Conservation (phyloP, 1,140 invertebrate genomes). For the Tigriopus japonicus region DNA sequence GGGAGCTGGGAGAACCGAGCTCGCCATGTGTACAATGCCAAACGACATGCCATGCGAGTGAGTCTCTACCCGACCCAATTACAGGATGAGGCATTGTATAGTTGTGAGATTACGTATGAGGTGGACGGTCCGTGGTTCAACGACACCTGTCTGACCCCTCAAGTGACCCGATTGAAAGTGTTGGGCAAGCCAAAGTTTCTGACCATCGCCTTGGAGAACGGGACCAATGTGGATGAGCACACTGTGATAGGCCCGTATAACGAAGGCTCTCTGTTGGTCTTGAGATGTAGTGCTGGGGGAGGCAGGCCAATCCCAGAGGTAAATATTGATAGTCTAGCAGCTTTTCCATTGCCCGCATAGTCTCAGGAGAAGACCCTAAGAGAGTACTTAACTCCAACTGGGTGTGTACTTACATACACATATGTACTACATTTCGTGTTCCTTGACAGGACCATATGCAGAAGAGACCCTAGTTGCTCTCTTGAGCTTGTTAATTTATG, state of each 20-base stretch:
- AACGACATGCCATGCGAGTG: neutral
- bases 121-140: neutral
- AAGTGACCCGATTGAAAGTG: conserved; percentile 1
- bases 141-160: neutral
- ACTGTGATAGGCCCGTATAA: neutral
- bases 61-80: neutral
- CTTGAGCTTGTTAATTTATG: too few species aligned
- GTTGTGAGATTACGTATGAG: conserved; percentile 12
- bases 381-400: too few species aligned
- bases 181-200: neutral
- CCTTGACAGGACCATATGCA: too few species aligned
- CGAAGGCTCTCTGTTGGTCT: neutral
- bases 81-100: conserved; percentile 1
- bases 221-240: neutral
- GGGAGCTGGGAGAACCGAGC: neutral
- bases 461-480: too few species aligned
- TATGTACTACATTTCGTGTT: too few species aligned
- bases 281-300: neutral
- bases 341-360: too few species aligned
- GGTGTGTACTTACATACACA: too few species aligned
- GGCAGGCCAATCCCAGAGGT: neutral
- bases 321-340: neutral
- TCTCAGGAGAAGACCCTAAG: too few species aligned
- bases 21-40: neutral
- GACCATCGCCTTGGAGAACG: neutral